These are phyloP conservation scores for Drosophila tripunctata DNA, from an alignment of 2,888 invertebrate genomes.

Conservation along the genomic window DNA sequence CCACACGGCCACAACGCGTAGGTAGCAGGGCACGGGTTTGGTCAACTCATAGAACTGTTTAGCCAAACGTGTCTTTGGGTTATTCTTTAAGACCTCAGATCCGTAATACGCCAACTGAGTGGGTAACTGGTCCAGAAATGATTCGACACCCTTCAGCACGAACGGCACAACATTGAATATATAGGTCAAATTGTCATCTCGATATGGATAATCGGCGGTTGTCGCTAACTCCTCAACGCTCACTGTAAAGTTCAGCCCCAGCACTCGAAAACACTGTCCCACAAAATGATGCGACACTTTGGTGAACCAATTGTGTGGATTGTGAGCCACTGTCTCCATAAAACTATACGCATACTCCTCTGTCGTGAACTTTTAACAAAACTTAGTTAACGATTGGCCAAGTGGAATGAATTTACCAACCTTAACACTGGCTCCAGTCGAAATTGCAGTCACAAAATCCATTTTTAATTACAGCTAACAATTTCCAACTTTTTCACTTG, in stretches of 20 bases:
- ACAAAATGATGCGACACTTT: conserved; percentile 56
- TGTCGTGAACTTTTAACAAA: conserved; percentile 25
- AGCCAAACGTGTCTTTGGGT: background rate
- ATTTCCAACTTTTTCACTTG: background rate
- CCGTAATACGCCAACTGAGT: conserved; percentile 9
- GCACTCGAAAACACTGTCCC: conserved; percentile 48
- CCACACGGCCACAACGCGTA: conserved; percentile 45
- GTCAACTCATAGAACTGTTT: conserved; percentile 24
- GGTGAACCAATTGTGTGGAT: conserved; percentile 51
- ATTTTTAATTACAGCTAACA: conserved; percentile 8
- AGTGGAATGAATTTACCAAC: conserved; percentile 20
- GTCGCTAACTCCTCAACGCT: conserved; percentile 26
- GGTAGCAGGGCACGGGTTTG: conserved; percentile 52
- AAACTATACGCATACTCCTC: conserved; percentile 31
- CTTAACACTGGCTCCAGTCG: conserved; percentile 37
- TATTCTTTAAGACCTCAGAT: background rate
- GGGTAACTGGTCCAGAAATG: conserved; percentile 43
- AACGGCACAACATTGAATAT: conserved; percentile 42
- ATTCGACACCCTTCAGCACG: conserved; percentile 44
- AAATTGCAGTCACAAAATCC: conserved; percentile 53
- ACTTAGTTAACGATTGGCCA: background rate
- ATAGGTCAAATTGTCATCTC: conserved; percentile 52
- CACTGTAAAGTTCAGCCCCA: conserved; percentile 54
- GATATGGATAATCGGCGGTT: conserved; percentile 38
- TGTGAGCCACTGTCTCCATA: conserved; percentile 12